These are phyloP conservation scores for Scelioninae gen. 1 DNA, from an alignment of 2,888 invertebrate species.

Conservation along the genomic window DNA sequence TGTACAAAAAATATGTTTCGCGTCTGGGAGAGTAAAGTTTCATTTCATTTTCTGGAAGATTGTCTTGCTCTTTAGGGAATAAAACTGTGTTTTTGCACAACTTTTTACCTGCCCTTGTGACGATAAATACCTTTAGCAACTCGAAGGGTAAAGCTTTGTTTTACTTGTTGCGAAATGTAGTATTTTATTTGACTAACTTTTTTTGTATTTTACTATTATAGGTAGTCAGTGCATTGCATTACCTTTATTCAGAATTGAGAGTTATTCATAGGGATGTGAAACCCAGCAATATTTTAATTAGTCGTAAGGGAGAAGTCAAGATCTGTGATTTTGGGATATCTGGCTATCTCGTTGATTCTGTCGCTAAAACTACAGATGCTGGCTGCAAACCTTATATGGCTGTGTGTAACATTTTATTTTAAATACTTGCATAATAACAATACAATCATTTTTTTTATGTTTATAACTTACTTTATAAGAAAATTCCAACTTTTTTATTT, in stretches of 20 bases:
- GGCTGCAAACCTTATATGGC: constrained; percentile 99
- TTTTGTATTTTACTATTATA: constrained; percentile 75
- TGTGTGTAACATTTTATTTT: constrained; percentile 84
- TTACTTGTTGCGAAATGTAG: too few relatives aligned
- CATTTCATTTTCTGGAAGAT: too few relatives aligned
- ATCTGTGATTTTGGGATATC: constrained; percentile 99
- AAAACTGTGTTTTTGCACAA: too few relatives aligned
- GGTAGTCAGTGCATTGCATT: constrained; percentile 96
- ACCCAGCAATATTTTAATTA: constrained; percentile 98
- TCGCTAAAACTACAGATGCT: constrained; percentile 98
- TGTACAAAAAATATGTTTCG: too few relatives aligned
- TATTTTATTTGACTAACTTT: neutral
- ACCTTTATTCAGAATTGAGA: constrained; percentile 94
- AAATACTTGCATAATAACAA: neutral
- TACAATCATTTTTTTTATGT: neutral
- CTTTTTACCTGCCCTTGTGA: too few relatives aligned
- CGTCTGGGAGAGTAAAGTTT: too few relatives aligned
- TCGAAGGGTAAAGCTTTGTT: too few relatives aligned
- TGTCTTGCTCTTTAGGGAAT: too few relatives aligned
- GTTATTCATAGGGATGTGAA: constrained; percentile 99
- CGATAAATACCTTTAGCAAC: too few relatives aligned
- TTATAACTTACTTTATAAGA: neutral
- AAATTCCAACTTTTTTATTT: too few relatives aligned
- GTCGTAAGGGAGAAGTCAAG: constrained; percentile 96
- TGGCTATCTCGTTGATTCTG: constrained; percentile 97